Evolutionary conservation across 2,888 invertebrate species (phyloP).

Genomic region (Melieria omissa): DNA sequence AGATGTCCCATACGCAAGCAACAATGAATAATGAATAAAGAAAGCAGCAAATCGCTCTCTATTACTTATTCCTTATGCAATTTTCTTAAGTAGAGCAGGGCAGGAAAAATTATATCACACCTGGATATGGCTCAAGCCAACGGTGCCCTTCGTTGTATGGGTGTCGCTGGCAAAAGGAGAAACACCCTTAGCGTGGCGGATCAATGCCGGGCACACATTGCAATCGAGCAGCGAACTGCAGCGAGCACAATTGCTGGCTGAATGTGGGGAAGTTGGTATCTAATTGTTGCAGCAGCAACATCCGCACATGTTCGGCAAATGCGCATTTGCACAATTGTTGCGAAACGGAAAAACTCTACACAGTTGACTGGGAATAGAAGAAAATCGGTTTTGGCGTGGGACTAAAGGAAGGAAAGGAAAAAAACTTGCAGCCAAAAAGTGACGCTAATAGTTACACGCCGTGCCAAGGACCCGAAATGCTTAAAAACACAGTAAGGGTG

Average conservation of each 20-base stretch:
- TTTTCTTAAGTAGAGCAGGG: not conserved
- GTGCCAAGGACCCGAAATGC: too few relatives aligned
- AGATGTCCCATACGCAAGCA: not conserved
- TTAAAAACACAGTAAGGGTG: too few relatives aligned
- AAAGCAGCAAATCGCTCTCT: not conserved
- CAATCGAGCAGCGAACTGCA: too few relatives aligned
- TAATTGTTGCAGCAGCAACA: slow-evolving; percentile 13
- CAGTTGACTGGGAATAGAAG: too few relatives aligned
- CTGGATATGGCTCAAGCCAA: slow-evolving; percentile 14
- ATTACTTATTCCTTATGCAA: too few relatives aligned
- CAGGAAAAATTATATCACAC: slow-evolving; percentile 13
- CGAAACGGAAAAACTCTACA: not conserved
- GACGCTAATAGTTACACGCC: too few relatives aligned
- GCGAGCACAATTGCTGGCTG: too few relatives aligned
- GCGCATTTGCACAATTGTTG: slow-evolving; percentile 15
- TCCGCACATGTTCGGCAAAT: slow-evolving; percentile 19
- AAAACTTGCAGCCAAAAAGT: too few relatives aligned
- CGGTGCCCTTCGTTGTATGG: slow-evolving; percentile 8
- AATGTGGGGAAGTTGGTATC: not conserved
- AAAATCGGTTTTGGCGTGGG: too few relatives aligned
- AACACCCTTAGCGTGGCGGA: slow-evolving; percentile 13
- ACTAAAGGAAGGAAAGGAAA: too few relatives aligned
- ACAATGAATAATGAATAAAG: slow-evolving; percentile 8
- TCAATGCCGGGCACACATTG: too few relatives aligned
- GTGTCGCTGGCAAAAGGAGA: slow-evolving; percentile 20